Evolutionary conservation across 2,113 vertebrate species (phyloP), one percentile per base, ranked within the genome.

Genomic region (Sapayoa aenigma): DNA sequence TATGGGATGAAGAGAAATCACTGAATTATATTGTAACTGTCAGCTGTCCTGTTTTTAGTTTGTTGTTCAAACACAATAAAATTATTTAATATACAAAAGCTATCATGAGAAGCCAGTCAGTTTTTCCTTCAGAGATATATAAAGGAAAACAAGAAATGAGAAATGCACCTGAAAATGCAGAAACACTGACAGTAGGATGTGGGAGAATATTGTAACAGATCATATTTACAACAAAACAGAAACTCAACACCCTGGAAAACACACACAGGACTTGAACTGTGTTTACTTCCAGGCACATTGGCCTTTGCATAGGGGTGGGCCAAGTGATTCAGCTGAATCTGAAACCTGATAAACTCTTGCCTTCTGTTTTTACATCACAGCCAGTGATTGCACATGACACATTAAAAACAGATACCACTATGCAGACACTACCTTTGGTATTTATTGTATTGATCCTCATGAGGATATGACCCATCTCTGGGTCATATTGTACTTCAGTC

Each of bases 221-320:
- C 73, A n/a, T 92, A 96, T 97, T 97, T 96, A 97, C 19, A 39
- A 91, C 95, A 97, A 97, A 98, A 96, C 90, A 98, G 97, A 97
- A 97, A 97, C 87, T 56, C 77, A 96, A 96, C 94, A 97, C 95
- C 73, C 83, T 88, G 90, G 87, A 97, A 96, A 98, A 97, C 94
- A 90, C 80, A 92, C 63, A 93, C 76, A 88, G 73, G 91, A 58
- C 95, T 97, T 78, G 82, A 87, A 84, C 71, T 94, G 39, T 95
- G 95, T 97, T 97, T 97, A 96, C 95, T 97, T 87, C 94, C 84
- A 95, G 96, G 89, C 92, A 95, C 53, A 37, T 53, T 84, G 84
- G 68, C 90, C 91, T 97, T 97, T 97, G 94, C 96, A 81, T 96
- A 97, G 78, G 96, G 96, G 95, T 97, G 96, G 91, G 93, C 83